Evolutionary conservation across 2,888 invertebrate genomes (phyloP), one percentile per base, ranked within the genome.

Genomic region (Acanthococcus lagerstroemiae): DNA sequence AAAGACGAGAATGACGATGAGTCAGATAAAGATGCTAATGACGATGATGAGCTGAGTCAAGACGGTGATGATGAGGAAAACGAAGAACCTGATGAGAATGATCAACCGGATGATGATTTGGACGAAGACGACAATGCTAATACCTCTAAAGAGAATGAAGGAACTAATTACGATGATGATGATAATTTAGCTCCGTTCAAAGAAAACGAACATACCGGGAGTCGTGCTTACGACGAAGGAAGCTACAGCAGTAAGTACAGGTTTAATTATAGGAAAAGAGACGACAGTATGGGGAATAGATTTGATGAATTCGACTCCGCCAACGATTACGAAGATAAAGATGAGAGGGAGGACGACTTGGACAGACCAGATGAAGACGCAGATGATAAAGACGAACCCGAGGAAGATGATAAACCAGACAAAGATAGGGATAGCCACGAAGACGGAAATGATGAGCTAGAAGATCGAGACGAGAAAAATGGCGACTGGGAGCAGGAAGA

Each of bases 21-120:
- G 45, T 66, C 54, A 21, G 68, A 68, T 65, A 67, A 67, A 46
- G 66, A 70, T 19, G 65, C 67, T 25, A 57, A 70, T 17, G 75
- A 76, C 68, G 74, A 74, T 63, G 72, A 73, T 55, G 70, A 73
- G 27, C 73, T 75, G 55, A 74, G 67, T n/a, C 65, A 74, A 54
- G 69, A 72, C 24, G 48, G 17, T 5, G 44, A 58, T 24, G 22
- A 58, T 24, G 22, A 58, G 6, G 58, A 45, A n/a, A 44, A 48
- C 6, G 44, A 21, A 12, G 44, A 57, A 4, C n/a, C 56, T 56
- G 72, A 72, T 57, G 3, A 27, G 6, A 25, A n/a, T 5, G 21
- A 55, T 65, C 26, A 54, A 15, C 27, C n/a, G 12, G 22, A 26
- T 17, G 17, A 65, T 21, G 21, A 19, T 17, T 5, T 22, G 2